Percentiles rank a stretch among this genome's conserved stretches.
These are phyloP conservation scores for Takifugu rubripes DNA, from an alignment of 2,797 vertebrate species.

Conservation along the genomic window DNA sequence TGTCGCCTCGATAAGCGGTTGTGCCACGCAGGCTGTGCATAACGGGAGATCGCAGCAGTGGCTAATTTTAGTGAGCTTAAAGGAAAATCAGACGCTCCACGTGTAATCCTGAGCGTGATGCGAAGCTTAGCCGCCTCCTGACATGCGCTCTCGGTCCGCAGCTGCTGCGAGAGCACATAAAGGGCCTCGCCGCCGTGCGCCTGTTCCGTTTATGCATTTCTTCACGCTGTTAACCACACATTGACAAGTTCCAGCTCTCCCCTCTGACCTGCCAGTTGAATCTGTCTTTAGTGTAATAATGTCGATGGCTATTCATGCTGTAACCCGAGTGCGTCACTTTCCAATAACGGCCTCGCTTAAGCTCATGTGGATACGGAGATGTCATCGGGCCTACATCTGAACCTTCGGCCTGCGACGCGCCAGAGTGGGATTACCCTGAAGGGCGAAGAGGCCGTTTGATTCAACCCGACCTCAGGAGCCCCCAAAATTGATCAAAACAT, in stretches of 20 bases:
- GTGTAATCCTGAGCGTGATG: conserved; percentile 79
- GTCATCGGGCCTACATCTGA: conserved; percentile 44
- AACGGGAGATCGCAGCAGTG: conserved; percentile 61
- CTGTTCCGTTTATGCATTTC: conserved; percentile 70
- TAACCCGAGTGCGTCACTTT: conserved; percentile 69
- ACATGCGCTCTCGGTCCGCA: conserved; percentile 67
- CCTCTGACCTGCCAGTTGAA: conserved; percentile 48
- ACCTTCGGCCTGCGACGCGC: conserved; percentile 12
- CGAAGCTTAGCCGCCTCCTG: conserved; percentile 69
- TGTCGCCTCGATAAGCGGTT: background rate
- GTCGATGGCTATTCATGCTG: conserved; percentile 71
- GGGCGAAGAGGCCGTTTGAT: conserved; percentile 26
- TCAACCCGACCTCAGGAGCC: too few relatives aligned
- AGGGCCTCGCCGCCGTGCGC: conserved; percentile 51
- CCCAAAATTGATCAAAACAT: too few relatives aligned
- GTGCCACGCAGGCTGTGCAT: conserved; percentile 6
- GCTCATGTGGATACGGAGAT: conserved; percentile 60
- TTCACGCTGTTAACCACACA: conserved; percentile 65
- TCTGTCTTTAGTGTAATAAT: conserved; percentile 65
- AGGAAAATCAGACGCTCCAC: conserved; percentile 75
- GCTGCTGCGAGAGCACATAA: conserved; percentile 57
- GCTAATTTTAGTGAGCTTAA: conserved; percentile 76
- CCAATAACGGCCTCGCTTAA: conserved; percentile 63
- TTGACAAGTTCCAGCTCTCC: conserved; percentile 60
- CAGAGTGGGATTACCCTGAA: conserved; percentile 3